Percentiles rank a stretch among this genome's conserved stretches.
phyloP scores from a whole-genome alignment of 2,888 invertebrate genomes.

The Diadegma fenestrale region DNA sequence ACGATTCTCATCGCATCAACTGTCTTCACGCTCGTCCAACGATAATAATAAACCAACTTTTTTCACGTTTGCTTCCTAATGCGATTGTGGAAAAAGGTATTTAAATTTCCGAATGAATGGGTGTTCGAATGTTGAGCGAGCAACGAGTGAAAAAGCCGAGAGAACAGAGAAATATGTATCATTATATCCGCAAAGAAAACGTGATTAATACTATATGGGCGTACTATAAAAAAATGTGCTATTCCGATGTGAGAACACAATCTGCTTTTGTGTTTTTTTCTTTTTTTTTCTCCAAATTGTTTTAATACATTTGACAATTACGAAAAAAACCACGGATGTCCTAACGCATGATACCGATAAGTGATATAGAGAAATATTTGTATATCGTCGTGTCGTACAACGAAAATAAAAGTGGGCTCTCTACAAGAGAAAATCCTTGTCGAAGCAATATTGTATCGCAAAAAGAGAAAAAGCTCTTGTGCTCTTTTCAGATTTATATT shows the following conservation, averaged over 20 bases:
- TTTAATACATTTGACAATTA: slow-evolving; percentile 10
- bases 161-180: slow-evolving; percentile 20
- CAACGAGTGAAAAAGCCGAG: background rate
- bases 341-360: slow-evolving; percentile 53
- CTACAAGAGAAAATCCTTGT: slow-evolving; percentile 21
- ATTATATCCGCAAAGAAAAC: slow-evolving; percentile 25
- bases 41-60: slow-evolving; percentile 58
- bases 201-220: slow-evolving; percentile 24
- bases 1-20: slow-evolving; percentile 50
- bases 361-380: slow-evolving; percentile 62
- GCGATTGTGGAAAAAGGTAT: slow-evolving; percentile 37
- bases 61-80: slow-evolving; percentile 57
- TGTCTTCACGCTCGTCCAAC: slow-evolving; percentile 56
- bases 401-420: slow-evolving; percentile 54
- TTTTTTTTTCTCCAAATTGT: slow-evolving; percentile 12
- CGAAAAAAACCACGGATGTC: slow-evolving; percentile 45
- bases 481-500: slow-evolving; percentile 28
- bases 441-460: slow-evolving; percentile 6
- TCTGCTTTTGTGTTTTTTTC: background rate
- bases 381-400: slow-evolving; percentile 67
- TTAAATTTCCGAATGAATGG: slow-evolving; percentile 25
- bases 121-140: slow-evolving; percentile 13
- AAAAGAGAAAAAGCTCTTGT: slow-evolving; percentile 35
- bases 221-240: slow-evolving; percentile 29
- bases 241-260: slow-evolving; percentile 1